phyloP scores from a whole-genome alignment of 2,113 vertebrate species.

The Cepphus grylle region DNA sequence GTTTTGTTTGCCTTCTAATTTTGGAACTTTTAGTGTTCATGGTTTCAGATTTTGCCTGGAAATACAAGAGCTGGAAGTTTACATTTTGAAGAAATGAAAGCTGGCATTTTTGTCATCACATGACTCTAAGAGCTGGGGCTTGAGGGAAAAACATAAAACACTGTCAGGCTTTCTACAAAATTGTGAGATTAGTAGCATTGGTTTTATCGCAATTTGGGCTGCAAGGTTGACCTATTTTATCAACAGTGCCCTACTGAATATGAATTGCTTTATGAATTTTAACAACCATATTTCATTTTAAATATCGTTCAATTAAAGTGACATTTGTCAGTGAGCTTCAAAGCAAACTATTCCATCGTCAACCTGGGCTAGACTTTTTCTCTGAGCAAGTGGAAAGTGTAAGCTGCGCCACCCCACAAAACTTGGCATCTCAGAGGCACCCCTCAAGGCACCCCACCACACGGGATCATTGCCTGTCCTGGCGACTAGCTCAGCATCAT shows the following conservation, averaged over 20 bases:
- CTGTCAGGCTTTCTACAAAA: conserved; percentile 45
- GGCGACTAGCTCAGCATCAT: neutral
- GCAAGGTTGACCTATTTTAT: conserved; percentile 52
- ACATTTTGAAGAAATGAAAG: conserved; percentile 59
- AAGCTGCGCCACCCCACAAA: neutral
- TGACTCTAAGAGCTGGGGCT: conserved; percentile 51
- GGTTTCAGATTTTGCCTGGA: conserved; percentile 62
- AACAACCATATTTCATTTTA: conserved; percentile 45
- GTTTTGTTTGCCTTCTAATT: conserved; percentile 67
- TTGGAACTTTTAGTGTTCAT: conserved; percentile 41
- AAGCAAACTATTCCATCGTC: neutral
- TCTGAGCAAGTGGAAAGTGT: neutral
- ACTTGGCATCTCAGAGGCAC: neutral
- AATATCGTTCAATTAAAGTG: conserved; percentile 29
- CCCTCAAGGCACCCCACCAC: neutral
- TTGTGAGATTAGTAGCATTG: conserved; percentile 27
- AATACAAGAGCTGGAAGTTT: conserved; percentile 59
- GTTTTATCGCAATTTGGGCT: conserved; percentile 50
- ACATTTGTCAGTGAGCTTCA: neutral
- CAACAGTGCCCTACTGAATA: conserved; percentile 46
- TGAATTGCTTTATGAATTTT: conserved; percentile 54
- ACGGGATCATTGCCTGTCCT: fast-evolving
- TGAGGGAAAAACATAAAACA: conserved; percentile 46
- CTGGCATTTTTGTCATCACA: conserved; percentile 60
- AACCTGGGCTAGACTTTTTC: neutral